phyloP scores from a whole-genome alignment of 2,113 vertebrate species.

The Pygoscelis adeliae region DNA sequence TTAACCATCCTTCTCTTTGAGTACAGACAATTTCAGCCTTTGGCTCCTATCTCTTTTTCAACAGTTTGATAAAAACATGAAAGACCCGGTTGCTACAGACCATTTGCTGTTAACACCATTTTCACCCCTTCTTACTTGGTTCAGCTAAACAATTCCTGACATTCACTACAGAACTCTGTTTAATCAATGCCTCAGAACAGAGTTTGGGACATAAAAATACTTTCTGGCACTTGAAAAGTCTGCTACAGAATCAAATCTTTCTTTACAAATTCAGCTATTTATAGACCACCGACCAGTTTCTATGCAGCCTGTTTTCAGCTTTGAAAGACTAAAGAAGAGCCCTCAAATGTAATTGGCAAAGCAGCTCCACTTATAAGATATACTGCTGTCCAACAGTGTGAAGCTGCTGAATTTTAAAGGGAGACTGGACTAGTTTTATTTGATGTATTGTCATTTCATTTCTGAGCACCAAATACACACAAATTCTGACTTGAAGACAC shows the following conservation, averaged over 20 bases:
- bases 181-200: background rate
- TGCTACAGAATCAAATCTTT: background rate
- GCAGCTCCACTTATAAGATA: background rate
- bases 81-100: background rate
- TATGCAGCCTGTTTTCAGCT: background rate
- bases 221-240: background rate
- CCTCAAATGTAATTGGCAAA: background rate
- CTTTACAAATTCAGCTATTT: background rate
- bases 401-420: background rate
- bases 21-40: background rate
- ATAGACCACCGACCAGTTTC: background rate
- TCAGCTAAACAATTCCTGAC: background rate
- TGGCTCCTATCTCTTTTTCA: background rate
- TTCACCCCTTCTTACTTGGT: background rate
- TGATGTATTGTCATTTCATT: background rate
- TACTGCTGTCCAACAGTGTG: background rate
- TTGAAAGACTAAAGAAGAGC: background rate
- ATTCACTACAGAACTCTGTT: background rate
- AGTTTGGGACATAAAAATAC: background rate
- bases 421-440: background rate
- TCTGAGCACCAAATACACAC: background rate
- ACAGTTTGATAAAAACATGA: background rate
- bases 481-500: background rate
- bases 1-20: background rate
- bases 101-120: background rate